phyloP scores from a whole-genome alignment of 2,113 vertebrate genomes.

The Melanocharis versteri region DNA sequence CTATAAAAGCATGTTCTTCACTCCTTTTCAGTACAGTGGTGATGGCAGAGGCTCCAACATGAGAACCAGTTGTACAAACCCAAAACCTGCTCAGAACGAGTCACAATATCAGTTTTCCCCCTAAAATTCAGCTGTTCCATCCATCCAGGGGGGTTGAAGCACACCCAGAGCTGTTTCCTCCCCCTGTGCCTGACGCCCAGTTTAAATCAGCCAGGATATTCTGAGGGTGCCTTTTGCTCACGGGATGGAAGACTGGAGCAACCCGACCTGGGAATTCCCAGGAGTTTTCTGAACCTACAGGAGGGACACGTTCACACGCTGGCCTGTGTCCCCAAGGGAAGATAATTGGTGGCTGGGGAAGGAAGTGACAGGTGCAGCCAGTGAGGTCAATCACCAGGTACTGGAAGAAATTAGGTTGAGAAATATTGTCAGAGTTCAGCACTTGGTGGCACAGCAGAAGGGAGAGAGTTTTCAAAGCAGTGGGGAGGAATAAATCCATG shows the following conservation, averaged over 20 bases:
- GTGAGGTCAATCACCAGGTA: background rate
- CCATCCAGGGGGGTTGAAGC: background rate
- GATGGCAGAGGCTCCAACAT: background rate
- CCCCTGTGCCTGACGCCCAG: accelerated
- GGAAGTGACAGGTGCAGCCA: background rate
- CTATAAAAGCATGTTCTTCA: background rate
- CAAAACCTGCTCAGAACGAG: background rate
- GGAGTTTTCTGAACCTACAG: background rate
- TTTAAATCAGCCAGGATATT: background rate
- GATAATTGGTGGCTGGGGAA: background rate
- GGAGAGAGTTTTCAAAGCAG: background rate
- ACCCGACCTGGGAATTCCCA: background rate
- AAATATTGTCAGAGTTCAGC: background rate
- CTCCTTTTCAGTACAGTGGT: background rate
- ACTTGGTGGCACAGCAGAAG: background rate
- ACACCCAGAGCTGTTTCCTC: background rate
- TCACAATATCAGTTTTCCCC: background rate
- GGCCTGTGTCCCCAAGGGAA: background rate
- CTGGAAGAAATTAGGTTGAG: background rate
- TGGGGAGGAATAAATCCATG: background rate
- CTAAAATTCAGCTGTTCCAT: background rate
- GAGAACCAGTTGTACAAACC: background rate
- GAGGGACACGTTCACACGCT: background rate
- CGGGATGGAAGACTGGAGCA: background rate
- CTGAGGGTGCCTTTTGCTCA: background rate